Percentiles rank a stretch among this genome's conserved stretches.
Conservation (phyloP, 1,140 invertebrate genomes). For the Pteromalus puparum region DNA sequence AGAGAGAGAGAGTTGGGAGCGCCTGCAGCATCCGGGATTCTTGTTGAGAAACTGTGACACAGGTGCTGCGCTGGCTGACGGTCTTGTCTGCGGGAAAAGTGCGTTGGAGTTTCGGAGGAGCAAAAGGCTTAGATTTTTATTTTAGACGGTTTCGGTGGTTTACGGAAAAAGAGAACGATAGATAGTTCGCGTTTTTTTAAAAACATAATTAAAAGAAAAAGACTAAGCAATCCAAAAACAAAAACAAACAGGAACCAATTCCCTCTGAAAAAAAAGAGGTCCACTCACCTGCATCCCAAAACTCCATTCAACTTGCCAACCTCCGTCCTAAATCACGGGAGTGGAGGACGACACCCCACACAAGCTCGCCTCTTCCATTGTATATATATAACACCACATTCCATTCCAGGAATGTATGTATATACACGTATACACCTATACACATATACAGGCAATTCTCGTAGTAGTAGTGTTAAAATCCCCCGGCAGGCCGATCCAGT, state of each 20-base stretch:
- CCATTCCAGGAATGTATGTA: not conserved
- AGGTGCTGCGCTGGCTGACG: not conserved
- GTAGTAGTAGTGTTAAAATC: not conserved
- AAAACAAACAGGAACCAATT: not conserved
- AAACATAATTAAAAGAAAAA: not conserved
- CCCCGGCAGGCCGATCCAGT: not conserved
- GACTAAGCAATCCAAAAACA: not conserved
- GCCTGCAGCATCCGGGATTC: slow-evolving; percentile 5
- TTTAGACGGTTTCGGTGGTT: too few relatives aligned
- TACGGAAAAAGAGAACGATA: too few relatives aligned
- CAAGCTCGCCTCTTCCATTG: too few relatives aligned
- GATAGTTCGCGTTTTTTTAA: not conserved
- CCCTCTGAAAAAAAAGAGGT: not conserved
- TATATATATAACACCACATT: not conserved
- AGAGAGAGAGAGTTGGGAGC: not conserved
- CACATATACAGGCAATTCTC: not conserved
- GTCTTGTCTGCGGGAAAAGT: not conserved
- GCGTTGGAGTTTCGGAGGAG: not conserved
- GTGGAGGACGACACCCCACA: not conserved
- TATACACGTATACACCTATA: not conserved
- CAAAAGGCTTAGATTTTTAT: too few relatives aligned
- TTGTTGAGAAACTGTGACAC: slow-evolving; percentile 3
- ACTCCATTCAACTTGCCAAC: not conserved
- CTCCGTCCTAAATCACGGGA: not conserved
- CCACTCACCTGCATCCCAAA: not conserved